A percentile compares a stretch with the other conserved stretches of the same genome.
Conservation (phyloP, 2,888 invertebrate species). For the Aelia acuminata region DNA sequence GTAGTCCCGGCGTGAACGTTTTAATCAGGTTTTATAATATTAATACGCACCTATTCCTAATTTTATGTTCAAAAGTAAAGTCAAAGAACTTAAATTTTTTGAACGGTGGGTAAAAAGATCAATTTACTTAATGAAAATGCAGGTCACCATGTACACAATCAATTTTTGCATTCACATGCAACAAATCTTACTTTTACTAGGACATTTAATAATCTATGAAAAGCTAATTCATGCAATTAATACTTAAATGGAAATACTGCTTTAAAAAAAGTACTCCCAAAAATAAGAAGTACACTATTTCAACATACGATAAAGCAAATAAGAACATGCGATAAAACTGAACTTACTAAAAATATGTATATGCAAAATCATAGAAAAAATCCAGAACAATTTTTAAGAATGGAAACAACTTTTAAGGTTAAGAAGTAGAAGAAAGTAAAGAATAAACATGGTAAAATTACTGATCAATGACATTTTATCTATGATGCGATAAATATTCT, state of each 20-base stretch:
- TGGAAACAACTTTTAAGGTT: not conserved
- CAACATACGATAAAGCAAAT: constrained; percentile 34
- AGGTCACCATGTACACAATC: constrained; percentile 59
- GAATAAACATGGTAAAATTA: not conserved
- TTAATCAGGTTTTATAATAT: not conserved
- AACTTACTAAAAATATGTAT: not conserved
- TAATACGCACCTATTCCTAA: not conserved
- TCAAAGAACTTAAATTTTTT: not conserved
- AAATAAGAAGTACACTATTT: not conserved
- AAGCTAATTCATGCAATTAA: constrained; percentile 55
- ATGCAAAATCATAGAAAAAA: constrained; percentile 22
- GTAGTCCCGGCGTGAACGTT: too few species aligned
- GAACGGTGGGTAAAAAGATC: not conserved
- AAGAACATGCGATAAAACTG: constrained; percentile 23
- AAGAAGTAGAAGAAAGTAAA: not conserved
- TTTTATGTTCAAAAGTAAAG: not conserved
- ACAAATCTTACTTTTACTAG: constrained; percentile 50
- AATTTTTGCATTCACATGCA: constrained; percentile 58
- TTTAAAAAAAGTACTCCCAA: not conserved
- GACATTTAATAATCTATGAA: constrained; percentile 39
- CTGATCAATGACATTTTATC: not conserved
- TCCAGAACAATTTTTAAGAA: not conserved
- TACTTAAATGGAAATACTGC: constrained; percentile 11
- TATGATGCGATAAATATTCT: not conserved
- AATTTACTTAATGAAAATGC: constrained; percentile 1